Evolutionary conservation across 2,113 vertebrate genomes (phyloP).

Genomic region (Tretioscincus oriximinensis): DNA sequence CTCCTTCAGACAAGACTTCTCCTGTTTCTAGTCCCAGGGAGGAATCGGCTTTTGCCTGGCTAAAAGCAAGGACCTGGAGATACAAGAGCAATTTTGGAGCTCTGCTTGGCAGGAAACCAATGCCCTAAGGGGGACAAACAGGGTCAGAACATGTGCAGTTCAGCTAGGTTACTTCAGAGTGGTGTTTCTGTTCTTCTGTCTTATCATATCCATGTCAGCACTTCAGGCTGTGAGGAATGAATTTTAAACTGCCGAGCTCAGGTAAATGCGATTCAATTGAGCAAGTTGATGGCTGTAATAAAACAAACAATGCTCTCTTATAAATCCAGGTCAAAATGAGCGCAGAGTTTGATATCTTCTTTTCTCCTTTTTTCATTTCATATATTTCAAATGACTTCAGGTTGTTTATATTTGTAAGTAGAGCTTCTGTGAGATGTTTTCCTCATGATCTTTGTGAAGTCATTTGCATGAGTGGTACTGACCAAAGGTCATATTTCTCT

Average conservation of each 20-base stretch:
- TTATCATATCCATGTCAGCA: slow-evolving; percentile 97
- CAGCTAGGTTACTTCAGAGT: slow-evolving; percentile 87
- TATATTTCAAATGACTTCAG: neutral
- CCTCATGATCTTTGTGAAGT: neutral
- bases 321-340: slow-evolving; percentile 67
- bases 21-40: slow-evolving; percentile 77
- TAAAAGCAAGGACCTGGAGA: slow-evolving; percentile 87
- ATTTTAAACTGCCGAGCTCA: slow-evolving; percentile 82
- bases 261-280: slow-evolving; percentile 78
- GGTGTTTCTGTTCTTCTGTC: slow-evolving; percentile 87
- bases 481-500: slow-evolving; percentile 12
- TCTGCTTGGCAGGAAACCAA: slow-evolving; percentile 79
- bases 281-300: slow-evolving; percentile 73
- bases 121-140: slow-evolving; percentile 84
- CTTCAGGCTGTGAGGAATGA: slow-evolving; percentile 86
- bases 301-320: slow-evolving; percentile 70
- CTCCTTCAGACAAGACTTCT: slow-evolving; percentile 83
- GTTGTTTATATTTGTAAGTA: slow-evolving; percentile 16
- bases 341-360: slow-evolving; percentile 37
- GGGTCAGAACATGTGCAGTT: slow-evolving; percentile 87
- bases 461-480: neutral
- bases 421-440: slow-evolving; percentile 13
- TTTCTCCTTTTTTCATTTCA: slow-evolving; percentile 17
- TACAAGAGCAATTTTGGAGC: slow-evolving; percentile 76
- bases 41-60: slow-evolving; percentile 88